A percentile compares a stretch with the other conserved stretches of the same genome.
phyloP scores from a whole-genome alignment of 1,140 invertebrate species.

The Hylaeus volcanicus region DNA sequence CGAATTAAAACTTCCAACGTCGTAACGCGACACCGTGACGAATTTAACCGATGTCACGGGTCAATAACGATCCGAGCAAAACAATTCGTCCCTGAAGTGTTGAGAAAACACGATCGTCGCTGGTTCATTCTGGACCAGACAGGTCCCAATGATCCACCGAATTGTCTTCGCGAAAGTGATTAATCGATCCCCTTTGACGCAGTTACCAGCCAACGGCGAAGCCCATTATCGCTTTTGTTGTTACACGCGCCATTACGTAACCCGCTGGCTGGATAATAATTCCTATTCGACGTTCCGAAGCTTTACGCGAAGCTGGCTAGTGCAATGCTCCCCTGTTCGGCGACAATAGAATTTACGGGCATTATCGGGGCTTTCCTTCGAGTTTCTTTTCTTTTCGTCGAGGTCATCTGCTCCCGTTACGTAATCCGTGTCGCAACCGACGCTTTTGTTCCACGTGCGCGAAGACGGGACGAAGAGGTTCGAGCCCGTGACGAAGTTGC shows the following conservation, averaged over 20 bases:
- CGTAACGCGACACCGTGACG: no score
- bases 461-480: constrained; percentile 22
- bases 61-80: no score
- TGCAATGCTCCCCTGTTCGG: constrained; percentile 22
- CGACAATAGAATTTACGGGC: constrained; percentile 12
- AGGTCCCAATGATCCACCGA: not conserved
- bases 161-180: constrained; percentile 11
- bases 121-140: not conserved
- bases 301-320: not conserved
- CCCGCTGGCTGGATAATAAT: not conserved
- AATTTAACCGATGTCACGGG: no score
- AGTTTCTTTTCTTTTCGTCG: no score
- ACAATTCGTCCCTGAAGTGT: no score
- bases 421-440: not conserved
- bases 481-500: constrained; percentile 42
- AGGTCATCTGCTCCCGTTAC: constrained; percentile 11
- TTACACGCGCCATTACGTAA: constrained; percentile 18
- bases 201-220: not conserved
- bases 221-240: constrained; percentile 17
- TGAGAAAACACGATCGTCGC: not conserved
- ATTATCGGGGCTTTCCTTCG: not conserved
- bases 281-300: not conserved
- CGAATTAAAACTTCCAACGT: not conserved
- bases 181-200: constrained; percentile 23
- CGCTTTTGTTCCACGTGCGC: no score